These are phyloP conservation scores for Sebastes steindachneri DNA, from an alignment of 2,797 vertebrate species.

Conservation along the genomic window DNA sequence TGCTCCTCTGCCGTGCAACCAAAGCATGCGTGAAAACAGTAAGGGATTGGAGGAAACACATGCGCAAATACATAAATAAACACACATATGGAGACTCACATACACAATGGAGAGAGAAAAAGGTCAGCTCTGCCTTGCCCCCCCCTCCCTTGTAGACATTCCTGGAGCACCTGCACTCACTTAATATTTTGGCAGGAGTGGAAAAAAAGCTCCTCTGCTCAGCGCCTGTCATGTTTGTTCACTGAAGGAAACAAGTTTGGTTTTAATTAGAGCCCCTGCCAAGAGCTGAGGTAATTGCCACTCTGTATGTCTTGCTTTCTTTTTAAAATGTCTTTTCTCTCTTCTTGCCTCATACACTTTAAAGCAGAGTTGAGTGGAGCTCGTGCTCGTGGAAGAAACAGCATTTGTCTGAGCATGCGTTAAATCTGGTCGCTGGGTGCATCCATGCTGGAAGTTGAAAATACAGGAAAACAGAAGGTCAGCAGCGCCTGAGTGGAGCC, in stretches of 20 bases:
- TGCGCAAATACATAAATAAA: constrained; percentile 68
- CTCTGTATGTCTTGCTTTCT: constrained; percentile 63
- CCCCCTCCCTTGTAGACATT: constrained; percentile 82
- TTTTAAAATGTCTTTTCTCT: constrained; percentile 37
- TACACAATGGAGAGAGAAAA: constrained; percentile 62
- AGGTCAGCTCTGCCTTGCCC: constrained; percentile 67
- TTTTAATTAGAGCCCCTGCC: constrained; percentile 88
- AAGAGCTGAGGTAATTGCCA: constrained; percentile 84
- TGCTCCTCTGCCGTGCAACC: constrained; percentile 50
- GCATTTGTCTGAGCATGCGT: not conserved
- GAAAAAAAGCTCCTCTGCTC: constrained; percentile 78
- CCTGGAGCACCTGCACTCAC: constrained; percentile 90
- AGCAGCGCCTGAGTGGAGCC: not conserved
- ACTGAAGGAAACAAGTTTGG: constrained; percentile 87
- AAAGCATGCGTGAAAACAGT: constrained; percentile 60
- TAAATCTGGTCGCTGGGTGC: constrained; percentile 21
- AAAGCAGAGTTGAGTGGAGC: constrained; percentile 16
- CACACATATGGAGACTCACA: constrained; percentile 55
- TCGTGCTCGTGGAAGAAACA: not conserved
- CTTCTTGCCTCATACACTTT: constrained; percentile 51
- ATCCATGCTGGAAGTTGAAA: constrained; percentile 25
- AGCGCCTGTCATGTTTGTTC: constrained; percentile 86
- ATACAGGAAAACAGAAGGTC: constrained; percentile 1
- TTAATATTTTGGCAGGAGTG: constrained; percentile 84
- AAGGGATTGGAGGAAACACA: constrained; percentile 58